phyloP scores from a whole-genome alignment of 2,888 invertebrate genomes.

The Agrilus cyanescens region DNA sequence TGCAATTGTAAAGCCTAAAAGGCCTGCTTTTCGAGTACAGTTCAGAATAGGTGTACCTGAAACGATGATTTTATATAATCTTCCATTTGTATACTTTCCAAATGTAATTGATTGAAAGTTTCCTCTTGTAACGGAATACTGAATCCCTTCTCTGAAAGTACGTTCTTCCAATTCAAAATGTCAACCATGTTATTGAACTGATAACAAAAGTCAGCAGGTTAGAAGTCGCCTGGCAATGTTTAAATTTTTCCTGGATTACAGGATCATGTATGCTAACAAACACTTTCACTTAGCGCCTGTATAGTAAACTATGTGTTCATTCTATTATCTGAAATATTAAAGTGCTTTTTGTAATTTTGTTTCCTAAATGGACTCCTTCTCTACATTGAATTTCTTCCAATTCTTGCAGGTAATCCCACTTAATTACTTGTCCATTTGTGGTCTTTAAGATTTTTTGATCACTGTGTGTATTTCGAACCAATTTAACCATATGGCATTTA shows the following conservation, averaged over 20 bases:
- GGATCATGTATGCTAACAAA: slow-evolving; percentile 14
- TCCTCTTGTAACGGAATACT: slow-evolving; percentile 1
- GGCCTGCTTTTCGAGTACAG: slow-evolving; percentile 5
- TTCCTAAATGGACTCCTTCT: slow-evolving; percentile 16
- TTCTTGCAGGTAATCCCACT: slow-evolving; percentile 15
- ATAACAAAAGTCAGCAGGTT: slow-evolving; percentile 15
- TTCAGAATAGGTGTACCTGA: slow-evolving; percentile 2
- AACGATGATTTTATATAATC: no score
- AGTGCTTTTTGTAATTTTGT: slow-evolving; percentile 14
- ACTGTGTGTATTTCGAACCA: slow-evolving; percentile 2
- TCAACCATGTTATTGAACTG: slow-evolving; percentile 20
- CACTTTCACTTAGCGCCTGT: slow-evolving; percentile 18
- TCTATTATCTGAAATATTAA: slow-evolving; percentile 14
- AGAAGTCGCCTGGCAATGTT: slow-evolving; percentile 10
- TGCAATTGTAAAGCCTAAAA: slow-evolving; percentile 8
- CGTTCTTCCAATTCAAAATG: slow-evolving; percentile 17
- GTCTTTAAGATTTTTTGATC: background rate
- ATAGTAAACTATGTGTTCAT: slow-evolving; percentile 19
- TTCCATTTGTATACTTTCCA: no score
- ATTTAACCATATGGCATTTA: slow-evolving; percentile 7
- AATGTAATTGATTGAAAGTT: no score
- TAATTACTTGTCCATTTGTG: background rate
- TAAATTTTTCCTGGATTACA: slow-evolving; percentile 7
- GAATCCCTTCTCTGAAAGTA: slow-evolving; percentile 8
- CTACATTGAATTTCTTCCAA: slow-evolving; percentile 16